Conservation (phyloP, 2,888 invertebrate genomes). For the Apoderus coryli region DNA sequence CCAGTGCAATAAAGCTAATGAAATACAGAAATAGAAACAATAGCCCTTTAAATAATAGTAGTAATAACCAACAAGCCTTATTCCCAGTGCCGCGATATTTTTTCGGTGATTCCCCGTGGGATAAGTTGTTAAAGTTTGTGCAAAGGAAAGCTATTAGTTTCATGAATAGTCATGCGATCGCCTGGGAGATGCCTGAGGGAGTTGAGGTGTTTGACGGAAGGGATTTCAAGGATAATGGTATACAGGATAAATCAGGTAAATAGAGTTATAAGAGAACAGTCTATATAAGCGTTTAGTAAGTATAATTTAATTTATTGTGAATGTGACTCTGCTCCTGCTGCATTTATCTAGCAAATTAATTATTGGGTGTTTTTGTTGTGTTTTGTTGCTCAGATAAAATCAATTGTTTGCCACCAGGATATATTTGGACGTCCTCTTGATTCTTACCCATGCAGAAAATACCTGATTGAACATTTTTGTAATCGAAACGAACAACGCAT, state of each 20-base stretch:
- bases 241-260: constrained; percentile 8
- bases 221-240: constrained; percentile 9
- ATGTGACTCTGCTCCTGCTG: too few species aligned
- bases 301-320: too few species aligned
- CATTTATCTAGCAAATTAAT: too few species aligned
- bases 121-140: constrained; percentile 25
- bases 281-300: too few species aligned
- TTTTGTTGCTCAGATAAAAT: too few species aligned
- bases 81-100: constrained; percentile 13
- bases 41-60: constrained; percentile 4
- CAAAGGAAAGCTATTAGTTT: constrained; percentile 22
- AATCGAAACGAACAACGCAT: too few species aligned
- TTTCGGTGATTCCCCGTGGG: constrained; percentile 21
- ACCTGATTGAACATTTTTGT: too few species aligned
- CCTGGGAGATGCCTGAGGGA: constrained; percentile 23
- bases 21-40: constrained; percentile 15
- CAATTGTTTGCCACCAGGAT: too few species aligned
- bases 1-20: constrained; percentile 22
- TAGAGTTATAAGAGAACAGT: too few species aligned
- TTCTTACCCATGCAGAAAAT: too few species aligned
- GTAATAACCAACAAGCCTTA: constrained; percentile 7
- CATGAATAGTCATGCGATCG: constrained; percentile 23
- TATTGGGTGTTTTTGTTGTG: too few species aligned
- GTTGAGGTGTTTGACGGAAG: constrained; percentile 17
- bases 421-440: too few species aligned